phyloP scores from a whole-genome alignment of 2,797 vertebrate genomes.

The Gobio occitaniae region DNA sequence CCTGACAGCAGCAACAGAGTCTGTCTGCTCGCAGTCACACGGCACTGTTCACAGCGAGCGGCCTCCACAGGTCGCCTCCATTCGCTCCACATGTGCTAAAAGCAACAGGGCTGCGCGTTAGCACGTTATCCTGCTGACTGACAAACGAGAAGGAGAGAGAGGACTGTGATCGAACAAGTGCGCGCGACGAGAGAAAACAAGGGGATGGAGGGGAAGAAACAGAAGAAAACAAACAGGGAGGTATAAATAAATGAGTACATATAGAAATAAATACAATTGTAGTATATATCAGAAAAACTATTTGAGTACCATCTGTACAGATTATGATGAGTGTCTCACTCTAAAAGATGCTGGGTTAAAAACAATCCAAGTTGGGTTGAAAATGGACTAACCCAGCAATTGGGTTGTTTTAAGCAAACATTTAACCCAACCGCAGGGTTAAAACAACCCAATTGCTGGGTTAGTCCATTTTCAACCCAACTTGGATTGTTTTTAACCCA shows the following conservation, averaged over 20 bases:
- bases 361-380: too few relatives aligned
- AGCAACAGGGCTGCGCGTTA: conserved; percentile 36
- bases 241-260: too few relatives aligned
- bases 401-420: too few relatives aligned
- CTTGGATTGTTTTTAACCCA: too few relatives aligned
- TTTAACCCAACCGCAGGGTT: too few relatives aligned
- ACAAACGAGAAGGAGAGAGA: background rate
- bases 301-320: background rate
- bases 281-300: background rate
- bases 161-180: background rate
- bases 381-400: too few relatives aligned
- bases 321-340: background rate
- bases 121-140: conserved; percentile 28
- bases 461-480: too few relatives aligned
- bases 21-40: conserved; percentile 18
- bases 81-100: conserved; percentile 39
- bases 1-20: conserved; percentile 25
- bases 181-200: background rate
- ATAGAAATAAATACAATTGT: too few relatives aligned
- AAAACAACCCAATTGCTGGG: too few relatives aligned
- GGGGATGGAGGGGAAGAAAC: background rate
- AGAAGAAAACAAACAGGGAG: background rate
- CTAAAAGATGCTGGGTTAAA: too few relatives aligned
- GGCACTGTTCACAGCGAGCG: conserved; percentile 35
- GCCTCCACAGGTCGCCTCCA: conserved; percentile 27